Conservation (phyloP, 2,888 invertebrate genomes). For the Temnothorax ravouxi region DNA sequence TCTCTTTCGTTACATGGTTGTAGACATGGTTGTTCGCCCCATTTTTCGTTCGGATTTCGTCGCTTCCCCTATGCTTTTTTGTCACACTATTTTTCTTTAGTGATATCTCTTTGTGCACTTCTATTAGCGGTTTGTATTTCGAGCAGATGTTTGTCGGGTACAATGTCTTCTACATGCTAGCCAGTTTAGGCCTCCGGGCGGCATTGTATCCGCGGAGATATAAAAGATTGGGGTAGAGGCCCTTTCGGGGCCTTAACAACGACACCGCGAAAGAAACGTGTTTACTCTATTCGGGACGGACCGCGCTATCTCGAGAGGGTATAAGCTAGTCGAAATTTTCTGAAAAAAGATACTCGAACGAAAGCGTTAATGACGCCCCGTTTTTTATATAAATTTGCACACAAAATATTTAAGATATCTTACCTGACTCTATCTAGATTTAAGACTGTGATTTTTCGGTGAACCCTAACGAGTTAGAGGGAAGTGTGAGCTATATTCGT, state of each 20-base stretch:
- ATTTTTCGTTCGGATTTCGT: constrained; percentile 31
- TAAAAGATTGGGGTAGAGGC: constrained; percentile 82
- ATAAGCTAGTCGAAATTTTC: constrained; percentile 6
- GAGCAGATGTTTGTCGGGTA: constrained; percentile 83
- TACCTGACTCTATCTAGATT: no score
- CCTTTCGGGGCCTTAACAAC: constrained; percentile 18
- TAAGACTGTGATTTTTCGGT: no score
- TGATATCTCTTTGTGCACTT: constrained; percentile 75
- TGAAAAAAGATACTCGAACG: not conserved
- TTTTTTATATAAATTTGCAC: not conserved
- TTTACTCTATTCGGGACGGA: constrained; percentile 50
- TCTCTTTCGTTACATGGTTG: constrained; percentile 23
- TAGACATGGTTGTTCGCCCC: not conserved
- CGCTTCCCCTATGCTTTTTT: constrained; percentile 45
- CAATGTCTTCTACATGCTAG: constrained; percentile 80
- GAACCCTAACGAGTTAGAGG: not conserved
- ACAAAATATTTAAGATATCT: not conserved
- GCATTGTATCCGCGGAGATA: constrained; percentile 80
- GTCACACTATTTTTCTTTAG: constrained; percentile 32
- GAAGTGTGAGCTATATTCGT: not conserved
- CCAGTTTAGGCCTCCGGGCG: constrained; percentile 81
- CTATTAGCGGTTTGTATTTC: constrained; percentile 86
- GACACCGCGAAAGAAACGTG: constrained; percentile 44
- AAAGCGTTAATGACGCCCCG: not conserved
- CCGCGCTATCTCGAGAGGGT: constrained; percentile 27